A percentile compares a stretch with the other conserved stretches of the same genome.
These are phyloP conservation scores for Equus quagga DNA, from an alignment of 2,113 vertebrate species.

Conservation along the genomic window DNA sequence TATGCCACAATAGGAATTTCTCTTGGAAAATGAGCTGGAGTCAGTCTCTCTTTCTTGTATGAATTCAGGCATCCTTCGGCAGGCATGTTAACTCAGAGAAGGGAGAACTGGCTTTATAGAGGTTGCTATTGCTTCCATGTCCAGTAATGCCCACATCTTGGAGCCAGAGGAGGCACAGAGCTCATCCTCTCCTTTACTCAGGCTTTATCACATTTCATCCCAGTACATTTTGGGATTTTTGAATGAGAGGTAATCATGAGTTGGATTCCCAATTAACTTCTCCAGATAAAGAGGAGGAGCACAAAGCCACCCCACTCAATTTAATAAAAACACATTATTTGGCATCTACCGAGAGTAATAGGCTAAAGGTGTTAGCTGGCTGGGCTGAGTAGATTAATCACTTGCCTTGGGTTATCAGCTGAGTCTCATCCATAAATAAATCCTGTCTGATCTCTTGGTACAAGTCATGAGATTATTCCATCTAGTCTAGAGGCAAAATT, in stretches of 20 bases:
- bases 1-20: not conserved
- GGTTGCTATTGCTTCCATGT: not conserved
- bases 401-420: conserved; percentile 81
- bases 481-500: conserved; percentile 57
- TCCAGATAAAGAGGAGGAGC: conserved; percentile 51
- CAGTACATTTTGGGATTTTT: not conserved
- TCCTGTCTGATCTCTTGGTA: conserved; percentile 83
- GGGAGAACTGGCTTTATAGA: not conserved
- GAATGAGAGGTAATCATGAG: conserved; percentile 42
- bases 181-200: not conserved
- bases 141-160: not conserved
- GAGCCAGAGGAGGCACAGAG: not conserved
- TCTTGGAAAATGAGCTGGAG: not conserved
- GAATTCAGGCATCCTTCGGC: not conserved
- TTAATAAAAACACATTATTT: conserved; percentile 80
- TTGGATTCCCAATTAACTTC: conserved; percentile 72
- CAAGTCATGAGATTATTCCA: conserved; percentile 79
- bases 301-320: conserved; percentile 65
- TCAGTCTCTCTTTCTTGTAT: not conserved
- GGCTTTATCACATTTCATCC: not conserved
- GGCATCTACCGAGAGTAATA: conserved; percentile 79
- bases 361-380: conserved; percentile 77
- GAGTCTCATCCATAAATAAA: conserved; percentile 84
- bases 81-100: not conserved
- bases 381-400: conserved; percentile 82